phyloP scores from a whole-genome alignment of 2,888 invertebrate species.

The Tetanocera ferruginea region DNA sequence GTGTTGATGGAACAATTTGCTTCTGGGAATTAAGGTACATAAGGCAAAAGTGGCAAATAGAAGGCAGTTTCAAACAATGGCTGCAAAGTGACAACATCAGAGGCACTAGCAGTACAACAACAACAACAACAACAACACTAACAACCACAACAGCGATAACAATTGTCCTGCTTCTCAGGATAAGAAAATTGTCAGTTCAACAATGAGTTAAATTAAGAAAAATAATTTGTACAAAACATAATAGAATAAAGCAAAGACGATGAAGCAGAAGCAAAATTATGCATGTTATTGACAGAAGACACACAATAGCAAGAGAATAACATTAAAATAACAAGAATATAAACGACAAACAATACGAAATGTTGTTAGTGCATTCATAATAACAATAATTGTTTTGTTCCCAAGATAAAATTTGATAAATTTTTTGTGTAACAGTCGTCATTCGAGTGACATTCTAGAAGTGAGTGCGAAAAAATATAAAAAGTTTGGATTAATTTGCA shows the following conservation, averaged over 20 bases:
- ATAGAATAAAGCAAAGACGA: neutral
- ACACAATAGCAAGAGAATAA: neutral
- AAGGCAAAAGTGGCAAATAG: neutral
- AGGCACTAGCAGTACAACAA: neutral
- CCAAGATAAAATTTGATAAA: too few relatives aligned
- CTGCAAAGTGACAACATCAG: neutral
- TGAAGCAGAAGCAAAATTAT: neutral
- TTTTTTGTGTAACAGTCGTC: too few relatives aligned
- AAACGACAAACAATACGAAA: too few relatives aligned
- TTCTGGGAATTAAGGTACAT: conserved; percentile 15
- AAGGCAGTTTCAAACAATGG: too few relatives aligned
- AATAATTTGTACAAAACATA: neutral
- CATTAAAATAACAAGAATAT: too few relatives aligned
- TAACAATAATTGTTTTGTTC: too few relatives aligned
- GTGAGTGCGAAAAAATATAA: too few relatives aligned
- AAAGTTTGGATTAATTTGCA: too few relatives aligned
- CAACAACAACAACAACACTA: neutral
- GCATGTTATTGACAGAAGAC: neutral
- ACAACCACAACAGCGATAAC: neutral
- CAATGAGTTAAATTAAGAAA: neutral
- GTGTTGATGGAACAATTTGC: conserved; percentile 30
- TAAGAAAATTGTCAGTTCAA: too few relatives aligned
- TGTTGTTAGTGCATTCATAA: too few relatives aligned
- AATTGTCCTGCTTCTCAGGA: neutral
- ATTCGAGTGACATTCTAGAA: too few relatives aligned